Conservation (phyloP, 2,113 vertebrate species). For the Phocoena sinus region DNA sequence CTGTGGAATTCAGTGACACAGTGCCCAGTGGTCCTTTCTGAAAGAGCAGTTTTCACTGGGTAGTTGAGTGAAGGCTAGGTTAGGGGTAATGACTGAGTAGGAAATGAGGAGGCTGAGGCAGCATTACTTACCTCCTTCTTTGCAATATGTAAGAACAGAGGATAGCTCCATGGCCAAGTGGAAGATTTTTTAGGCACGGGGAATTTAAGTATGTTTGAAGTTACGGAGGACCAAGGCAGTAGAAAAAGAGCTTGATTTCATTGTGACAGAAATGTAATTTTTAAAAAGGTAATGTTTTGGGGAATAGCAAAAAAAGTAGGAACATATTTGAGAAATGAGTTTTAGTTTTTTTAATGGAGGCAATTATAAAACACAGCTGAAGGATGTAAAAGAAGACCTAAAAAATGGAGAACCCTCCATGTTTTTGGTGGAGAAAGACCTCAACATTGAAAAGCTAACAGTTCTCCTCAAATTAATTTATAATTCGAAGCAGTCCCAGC, state of each 20-base stretch:
- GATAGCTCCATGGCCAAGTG: neutral
- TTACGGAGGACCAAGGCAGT: neutral
- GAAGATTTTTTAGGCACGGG: neutral
- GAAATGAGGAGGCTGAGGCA: neutral
- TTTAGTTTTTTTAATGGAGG: neutral
- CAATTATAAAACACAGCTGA: neutral
- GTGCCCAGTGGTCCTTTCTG: neutral
- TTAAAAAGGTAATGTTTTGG: neutral
- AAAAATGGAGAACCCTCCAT: neutral
- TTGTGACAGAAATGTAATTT: slow-evolving; percentile 1
- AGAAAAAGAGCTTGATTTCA: neutral
- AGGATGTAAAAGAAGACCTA: neutral
- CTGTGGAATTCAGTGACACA: neutral
- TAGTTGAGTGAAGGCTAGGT: neutral
- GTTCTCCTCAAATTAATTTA: neutral
- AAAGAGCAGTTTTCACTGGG: neutral
- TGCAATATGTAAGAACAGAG: neutral
- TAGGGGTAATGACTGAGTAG: neutral
- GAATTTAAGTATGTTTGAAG: neutral
- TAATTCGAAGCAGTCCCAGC: neutral
- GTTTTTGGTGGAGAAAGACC: neutral
- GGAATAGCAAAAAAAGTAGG: too few species aligned
- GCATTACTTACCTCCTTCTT: neutral
- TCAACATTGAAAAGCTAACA: neutral
- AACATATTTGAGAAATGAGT: too few species aligned